Evolutionary conservation across 2,797 vertebrate genomes (phyloP).

Genomic region (Urosaurus nigricauda): DNA sequence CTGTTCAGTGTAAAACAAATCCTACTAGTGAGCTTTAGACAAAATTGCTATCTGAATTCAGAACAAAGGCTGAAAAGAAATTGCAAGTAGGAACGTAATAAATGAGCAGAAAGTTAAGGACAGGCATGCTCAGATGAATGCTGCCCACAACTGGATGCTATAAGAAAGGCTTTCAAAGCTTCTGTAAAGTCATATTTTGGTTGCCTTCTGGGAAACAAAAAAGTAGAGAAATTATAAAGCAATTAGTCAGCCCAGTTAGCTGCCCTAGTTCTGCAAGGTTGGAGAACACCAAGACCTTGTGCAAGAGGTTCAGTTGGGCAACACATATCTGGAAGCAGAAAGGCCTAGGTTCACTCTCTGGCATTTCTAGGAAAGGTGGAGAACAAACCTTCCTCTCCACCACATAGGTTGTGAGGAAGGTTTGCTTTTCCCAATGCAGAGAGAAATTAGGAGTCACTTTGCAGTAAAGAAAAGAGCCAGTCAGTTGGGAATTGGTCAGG

Average conservation of each 20-base stretch:
- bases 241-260: no score
- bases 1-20: slow-evolving; percentile 51
- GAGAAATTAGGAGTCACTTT: no score
- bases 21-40: slow-evolving; percentile 14
- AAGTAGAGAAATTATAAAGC: not conserved
- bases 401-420: no score
- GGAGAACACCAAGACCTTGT: not conserved
- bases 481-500: no score
- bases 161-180: not conserved
- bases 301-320: not conserved
- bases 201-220: not conserved
- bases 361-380: not conserved
- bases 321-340: not conserved
- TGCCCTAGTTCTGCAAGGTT: not conserved
- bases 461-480: no score
- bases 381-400: not conserved
- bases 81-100: not conserved
- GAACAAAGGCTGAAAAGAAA: slow-evolving; percentile 24
- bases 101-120: not conserved
- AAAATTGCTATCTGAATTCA: slow-evolving; percentile 45
- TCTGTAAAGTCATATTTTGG: not conserved
- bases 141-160: not conserved
- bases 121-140: not conserved
- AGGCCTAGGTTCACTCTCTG: not conserved
- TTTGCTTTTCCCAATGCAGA: no score